Conservation (phyloP, 2,797 vertebrate species). For the Acropternis orthonyx region DNA sequence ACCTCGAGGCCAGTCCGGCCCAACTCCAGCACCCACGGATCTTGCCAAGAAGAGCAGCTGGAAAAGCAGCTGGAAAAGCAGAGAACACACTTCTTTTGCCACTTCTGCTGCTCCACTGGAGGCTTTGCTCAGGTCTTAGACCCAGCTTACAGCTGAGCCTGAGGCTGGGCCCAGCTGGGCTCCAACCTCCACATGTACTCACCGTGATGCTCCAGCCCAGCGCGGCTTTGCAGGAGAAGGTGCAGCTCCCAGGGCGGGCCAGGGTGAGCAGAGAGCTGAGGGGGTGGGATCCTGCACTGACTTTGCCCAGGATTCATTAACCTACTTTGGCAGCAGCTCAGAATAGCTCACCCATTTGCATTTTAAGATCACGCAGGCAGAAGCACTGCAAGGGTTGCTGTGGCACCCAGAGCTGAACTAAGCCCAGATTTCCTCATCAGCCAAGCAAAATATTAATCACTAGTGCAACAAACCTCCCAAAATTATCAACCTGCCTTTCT, state of each 20-base stretch:
- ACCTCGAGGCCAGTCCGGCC: not conserved
- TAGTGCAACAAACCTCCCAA: not conserved
- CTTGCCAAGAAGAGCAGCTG: rapidly evolving
- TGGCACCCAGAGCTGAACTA: not conserved
- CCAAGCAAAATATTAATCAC: not conserved
- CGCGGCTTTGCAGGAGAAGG: not conserved
- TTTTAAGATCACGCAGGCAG: not conserved
- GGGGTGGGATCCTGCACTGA: not conserved
- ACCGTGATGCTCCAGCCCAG: not conserved
- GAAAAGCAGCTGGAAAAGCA: not conserved
- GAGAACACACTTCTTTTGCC: rapidly evolving
- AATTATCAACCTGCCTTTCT: not conserved
- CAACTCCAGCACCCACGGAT: rapidly evolving
- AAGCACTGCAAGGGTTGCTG: not conserved
- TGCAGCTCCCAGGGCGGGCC: not conserved
- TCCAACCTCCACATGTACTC: rapidly evolving
- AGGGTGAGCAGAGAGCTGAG: not conserved
- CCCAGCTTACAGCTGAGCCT: rapidly evolving
- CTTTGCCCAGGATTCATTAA: constrained; percentile 4
- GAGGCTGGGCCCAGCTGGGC: not conserved
- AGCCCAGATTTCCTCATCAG: not conserved
- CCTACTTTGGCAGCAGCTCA: not conserved
- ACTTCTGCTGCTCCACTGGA: not conserved
- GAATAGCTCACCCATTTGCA: not conserved
- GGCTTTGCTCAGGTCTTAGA: not conserved